Evolutionary conservation across 1,140 invertebrate species (phyloP), one percentile per base, ranked within the genome.

Genomic region (Probaryconus sp.): DNA sequence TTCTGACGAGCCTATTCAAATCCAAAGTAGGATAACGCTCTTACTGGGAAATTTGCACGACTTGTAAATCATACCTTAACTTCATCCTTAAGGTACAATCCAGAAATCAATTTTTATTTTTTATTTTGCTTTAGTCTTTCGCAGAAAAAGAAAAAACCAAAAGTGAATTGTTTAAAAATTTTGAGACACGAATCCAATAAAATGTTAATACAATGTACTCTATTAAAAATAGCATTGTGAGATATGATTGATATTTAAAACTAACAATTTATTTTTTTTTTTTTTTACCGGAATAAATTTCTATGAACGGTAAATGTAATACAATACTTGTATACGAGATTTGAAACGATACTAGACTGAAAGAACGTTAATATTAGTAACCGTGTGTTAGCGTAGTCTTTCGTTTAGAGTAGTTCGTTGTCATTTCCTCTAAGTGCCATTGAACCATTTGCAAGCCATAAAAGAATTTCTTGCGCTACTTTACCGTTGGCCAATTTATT

Each of bases 361-460:
- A 50, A 68, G 28, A 48, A 21, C 11, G 26, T 18, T 13, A 24
- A 38, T 9, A 35, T 56, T 50, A 68, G 48, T 68, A 51, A 18
- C 3, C 7, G 37, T 43, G 45, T 58, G 50, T 68, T 60, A 68
- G 51, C 37, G 45, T 35, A 37, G 31, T 42, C 13, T 5, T 43
- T 53, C 37, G 21, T 18, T 14, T 31, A 7, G 33, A 17, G 53
- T 45, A 45, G 47, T 61, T 69, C 9, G 45, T 55, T 61, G 55
- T 61, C 55, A 61, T 53, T 69, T 61, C 55, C 55, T 47, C 18
- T 47, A 47, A 69, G 55, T 43, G 55, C 55, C 30, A 69, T 69
- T 69, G 47, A 69, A 69, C 55, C 43, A 69, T 61, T 69, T 69
- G 55, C 55, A 61, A 69, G 40, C 55, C 38, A 53, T 69, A 69